A percentile compares a stretch with the other conserved stretches of the same genome.
Evolutionary conservation across 2,888 invertebrate species (phyloP).

Genomic region (Carpatolechia fugitivella): DNA sequence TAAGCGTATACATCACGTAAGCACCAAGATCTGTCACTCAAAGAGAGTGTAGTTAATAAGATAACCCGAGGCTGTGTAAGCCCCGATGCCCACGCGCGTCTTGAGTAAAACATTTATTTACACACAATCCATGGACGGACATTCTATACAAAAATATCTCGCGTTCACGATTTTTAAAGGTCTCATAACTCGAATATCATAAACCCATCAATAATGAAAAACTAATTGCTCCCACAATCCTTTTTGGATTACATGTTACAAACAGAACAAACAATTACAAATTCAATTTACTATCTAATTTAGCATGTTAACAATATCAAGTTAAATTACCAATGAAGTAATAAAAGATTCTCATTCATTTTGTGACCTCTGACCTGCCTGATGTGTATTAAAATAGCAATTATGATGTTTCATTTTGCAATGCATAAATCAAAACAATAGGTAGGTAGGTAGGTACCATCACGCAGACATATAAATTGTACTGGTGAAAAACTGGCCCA

Average conservation of each 20-base stretch:
- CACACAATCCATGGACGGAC: no score
- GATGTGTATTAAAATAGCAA: neutral
- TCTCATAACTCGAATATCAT: no score
- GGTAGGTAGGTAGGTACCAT: neutral
- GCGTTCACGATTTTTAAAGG: no score
- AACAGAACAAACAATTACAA: no score
- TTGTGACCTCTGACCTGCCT: neutral
- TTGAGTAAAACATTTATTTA: no score
- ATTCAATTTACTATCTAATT: neutral
- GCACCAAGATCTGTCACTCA: neutral
- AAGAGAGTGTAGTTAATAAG: neutral
- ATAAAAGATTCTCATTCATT: neutral
- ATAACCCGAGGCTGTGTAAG: neutral
- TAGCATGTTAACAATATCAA: neutral
- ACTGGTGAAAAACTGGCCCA: neutral
- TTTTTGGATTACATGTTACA: no score
- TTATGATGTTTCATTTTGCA: conserved; percentile 3
- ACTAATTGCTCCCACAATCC: no score
- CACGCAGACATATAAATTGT: neutral
- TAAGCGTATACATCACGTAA: neutral
- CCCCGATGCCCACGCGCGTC: neutral
- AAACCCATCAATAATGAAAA: no score
- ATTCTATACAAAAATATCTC: no score
- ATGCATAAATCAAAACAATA: conserved; percentile 7
- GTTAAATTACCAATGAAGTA: neutral